A percentile compares a stretch with the other conserved stretches of the same genome.
These are phyloP conservation scores for Schizopygopsis pylzovi DNA, from an alignment of 2,797 vertebrate genomes.

Conservation along the genomic window DNA sequence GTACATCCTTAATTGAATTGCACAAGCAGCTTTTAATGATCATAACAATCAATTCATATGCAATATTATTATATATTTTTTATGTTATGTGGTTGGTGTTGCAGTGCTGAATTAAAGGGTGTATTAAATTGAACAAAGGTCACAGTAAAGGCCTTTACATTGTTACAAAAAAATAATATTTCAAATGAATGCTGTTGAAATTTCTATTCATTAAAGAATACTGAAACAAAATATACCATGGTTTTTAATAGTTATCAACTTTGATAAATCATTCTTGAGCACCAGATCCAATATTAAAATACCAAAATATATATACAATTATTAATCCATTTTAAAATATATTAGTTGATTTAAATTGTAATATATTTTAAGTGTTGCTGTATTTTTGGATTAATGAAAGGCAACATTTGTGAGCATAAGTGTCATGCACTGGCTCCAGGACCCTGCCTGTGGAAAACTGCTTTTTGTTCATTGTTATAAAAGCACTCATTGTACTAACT, in stretches of 20 bases:
- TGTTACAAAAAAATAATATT: not conserved
- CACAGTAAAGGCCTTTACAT: not conserved
- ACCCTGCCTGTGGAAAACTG: not conserved
- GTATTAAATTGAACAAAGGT: not conserved
- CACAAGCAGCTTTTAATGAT: not conserved
- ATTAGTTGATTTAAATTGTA: not conserved
- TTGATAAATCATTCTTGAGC: not conserved
- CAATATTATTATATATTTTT: not conserved
- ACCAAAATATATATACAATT: not conserved
- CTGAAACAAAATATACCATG: not conserved
- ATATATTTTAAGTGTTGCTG: too few relatives aligned
- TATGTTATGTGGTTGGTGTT: not conserved
- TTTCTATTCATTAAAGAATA: not conserved
- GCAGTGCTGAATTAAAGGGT: not conserved
- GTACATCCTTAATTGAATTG: not conserved
- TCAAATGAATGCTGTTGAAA: not conserved
- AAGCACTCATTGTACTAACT: not conserved
- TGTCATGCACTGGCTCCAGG: not conserved
- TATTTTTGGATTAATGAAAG: not conserved
- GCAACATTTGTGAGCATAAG: not conserved
- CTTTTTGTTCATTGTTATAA: not conserved
- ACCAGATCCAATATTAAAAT: not conserved
- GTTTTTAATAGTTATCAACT: not conserved
- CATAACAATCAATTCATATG: not conserved
- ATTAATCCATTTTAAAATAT: not conserved